These are phyloP conservation scores for Morpho helenor DNA, from an alignment of 2,888 invertebrate genomes.

Conservation along the genomic window DNA sequence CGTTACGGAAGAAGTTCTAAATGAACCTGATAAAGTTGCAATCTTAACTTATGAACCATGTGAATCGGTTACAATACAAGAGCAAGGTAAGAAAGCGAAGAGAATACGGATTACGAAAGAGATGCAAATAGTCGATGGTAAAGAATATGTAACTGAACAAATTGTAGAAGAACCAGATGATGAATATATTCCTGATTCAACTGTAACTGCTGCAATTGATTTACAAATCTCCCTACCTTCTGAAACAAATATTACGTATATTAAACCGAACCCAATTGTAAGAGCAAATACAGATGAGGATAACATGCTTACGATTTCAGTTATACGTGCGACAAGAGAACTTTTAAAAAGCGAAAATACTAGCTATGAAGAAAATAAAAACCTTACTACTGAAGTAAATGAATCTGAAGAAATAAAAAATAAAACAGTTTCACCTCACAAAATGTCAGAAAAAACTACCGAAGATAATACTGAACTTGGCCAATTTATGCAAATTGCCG, in stretches of 20 bases:
- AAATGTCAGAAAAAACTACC: too few species aligned
- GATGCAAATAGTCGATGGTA: slow-evolving; percentile 82
- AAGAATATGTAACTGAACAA: slow-evolving; percentile 75
- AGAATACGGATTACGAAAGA: slow-evolving; percentile 63
- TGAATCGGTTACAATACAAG: slow-evolving; percentile 27
- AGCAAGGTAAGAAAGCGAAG: slow-evolving; percentile 52
- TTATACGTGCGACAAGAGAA: background rate
- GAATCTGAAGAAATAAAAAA: background rate
- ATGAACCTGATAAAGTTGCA: slow-evolving; percentile 90
- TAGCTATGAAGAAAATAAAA: too few species aligned
- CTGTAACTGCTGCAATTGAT: slow-evolving; percentile 8
- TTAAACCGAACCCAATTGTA: background rate
- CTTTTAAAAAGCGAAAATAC: background rate
- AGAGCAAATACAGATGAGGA: too few species aligned
- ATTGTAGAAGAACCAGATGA: slow-evolving; percentile 77
- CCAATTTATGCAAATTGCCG: too few species aligned
- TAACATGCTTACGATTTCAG: background rate
- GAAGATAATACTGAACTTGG: too few species aligned
- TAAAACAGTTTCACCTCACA: background rate
- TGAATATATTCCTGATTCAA: slow-evolving; percentile 18
- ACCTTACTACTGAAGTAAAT: too few species aligned
- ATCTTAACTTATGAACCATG: slow-evolving; percentile 81
- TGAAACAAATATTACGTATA: background rate
- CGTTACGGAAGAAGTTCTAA: slow-evolving; percentile 58
- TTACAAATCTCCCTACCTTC: background rate